Conservation (phyloP, 2,888 invertebrate genomes). For the Drosophila bunnanda region DNA sequence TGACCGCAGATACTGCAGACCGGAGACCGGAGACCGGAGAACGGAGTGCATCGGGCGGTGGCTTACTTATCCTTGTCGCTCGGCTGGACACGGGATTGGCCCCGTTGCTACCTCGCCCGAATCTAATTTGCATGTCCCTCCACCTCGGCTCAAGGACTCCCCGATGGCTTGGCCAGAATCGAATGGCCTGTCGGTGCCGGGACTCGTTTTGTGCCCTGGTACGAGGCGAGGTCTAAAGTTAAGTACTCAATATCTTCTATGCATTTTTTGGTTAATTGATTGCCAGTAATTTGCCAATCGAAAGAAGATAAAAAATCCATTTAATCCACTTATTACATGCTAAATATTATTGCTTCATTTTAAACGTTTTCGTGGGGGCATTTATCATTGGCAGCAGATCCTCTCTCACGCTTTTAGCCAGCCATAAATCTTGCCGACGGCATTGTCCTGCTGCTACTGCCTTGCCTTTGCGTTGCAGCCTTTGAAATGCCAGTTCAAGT, state of each 20-base stretch:
- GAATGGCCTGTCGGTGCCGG: conserved; percentile 26
- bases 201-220: conserved; percentile 2
- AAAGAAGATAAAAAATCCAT: background rate
- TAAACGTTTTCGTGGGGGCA: conserved; percentile 65
- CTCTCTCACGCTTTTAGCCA: conserved; percentile 42
- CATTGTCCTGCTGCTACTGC: conserved; percentile 71
- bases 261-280: too few relatives aligned
- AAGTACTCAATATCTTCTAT: background rate
- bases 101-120: conserved; percentile 44
- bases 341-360: conserved; percentile 67
- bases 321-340: conserved; percentile 69
- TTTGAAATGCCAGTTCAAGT: conserved; percentile 80
- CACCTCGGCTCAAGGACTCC: conserved; percentile 41
- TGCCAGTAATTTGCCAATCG: background rate
- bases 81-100: conserved; percentile 40
- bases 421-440: conserved; percentile 75
- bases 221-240: background rate
- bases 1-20: conserved; percentile 13
- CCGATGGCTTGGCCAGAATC: conserved; percentile 35
- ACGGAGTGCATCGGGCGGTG: conserved; percentile 39
- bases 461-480: conserved; percentile 57
- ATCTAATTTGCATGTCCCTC: conserved; percentile 65
- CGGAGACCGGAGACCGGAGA: conserved; percentile 2
- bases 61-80: conserved; percentile 58
- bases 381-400: conserved; percentile 50